phyloP scores from a whole-genome alignment of 2,888 invertebrate species.

The Dynastes grantii region DNA sequence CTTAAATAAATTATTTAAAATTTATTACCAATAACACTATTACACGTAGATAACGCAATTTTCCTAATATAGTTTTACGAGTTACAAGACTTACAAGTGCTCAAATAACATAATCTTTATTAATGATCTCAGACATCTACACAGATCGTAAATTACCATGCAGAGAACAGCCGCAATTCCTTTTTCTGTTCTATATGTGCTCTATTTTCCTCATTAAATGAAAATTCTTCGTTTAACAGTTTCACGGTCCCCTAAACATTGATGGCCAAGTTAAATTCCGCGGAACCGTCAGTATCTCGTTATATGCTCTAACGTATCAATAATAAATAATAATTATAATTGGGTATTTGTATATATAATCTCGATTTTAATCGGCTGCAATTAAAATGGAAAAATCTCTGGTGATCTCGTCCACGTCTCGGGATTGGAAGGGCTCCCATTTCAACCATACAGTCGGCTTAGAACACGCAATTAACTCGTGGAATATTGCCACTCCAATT shows the following conservation, averaged over 20 bases:
- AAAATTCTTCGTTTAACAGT: conserved; percentile 10
- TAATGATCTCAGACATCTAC: too few species aligned
- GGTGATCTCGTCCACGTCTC: background rate
- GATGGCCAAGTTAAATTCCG: conserved; percentile 25
- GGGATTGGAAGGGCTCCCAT: background rate
- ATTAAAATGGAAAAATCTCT: conserved; percentile 21
- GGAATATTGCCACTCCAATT: conserved; percentile 29
- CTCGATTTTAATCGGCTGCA: conserved; percentile 26
- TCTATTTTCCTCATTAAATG: conserved; percentile 32
- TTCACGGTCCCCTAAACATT: conserved; percentile 34
- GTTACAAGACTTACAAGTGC: too few species aligned
- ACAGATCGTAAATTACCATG: too few species aligned
- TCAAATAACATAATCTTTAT: too few species aligned
- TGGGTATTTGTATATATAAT: conserved; percentile 24
- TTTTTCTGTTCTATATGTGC: too few species aligned
- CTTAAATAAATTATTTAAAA: too few species aligned
- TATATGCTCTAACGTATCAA: conserved; percentile 1
- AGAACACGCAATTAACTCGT: conserved; percentile 15
- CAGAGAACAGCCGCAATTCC: too few species aligned
- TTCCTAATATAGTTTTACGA: too few species aligned
- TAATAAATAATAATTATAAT: conserved; percentile 37
- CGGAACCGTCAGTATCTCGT: conserved; percentile 9
- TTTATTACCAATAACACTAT: too few species aligned
- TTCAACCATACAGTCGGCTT: background rate
- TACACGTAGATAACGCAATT: too few species aligned